These are phyloP conservation scores for Taurulus bubalis DNA, from an alignment of 2,113 vertebrate genomes.

Conservation along the genomic window DNA sequence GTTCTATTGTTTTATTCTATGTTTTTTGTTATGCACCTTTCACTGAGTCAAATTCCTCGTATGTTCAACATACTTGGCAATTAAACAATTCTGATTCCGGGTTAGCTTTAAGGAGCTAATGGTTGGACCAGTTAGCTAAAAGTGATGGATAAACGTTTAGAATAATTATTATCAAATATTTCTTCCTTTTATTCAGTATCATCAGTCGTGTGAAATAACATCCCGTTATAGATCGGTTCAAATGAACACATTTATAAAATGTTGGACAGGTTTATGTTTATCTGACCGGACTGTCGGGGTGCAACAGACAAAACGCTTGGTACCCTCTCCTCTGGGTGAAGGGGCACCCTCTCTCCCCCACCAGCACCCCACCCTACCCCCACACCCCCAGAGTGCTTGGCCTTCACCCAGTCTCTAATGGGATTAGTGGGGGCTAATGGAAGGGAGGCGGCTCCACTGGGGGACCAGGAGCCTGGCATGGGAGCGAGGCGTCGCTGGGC, in stretches of 20 bases:
- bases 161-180: not conserved
- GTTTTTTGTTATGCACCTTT: too few species aligned
- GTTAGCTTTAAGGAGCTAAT: not conserved
- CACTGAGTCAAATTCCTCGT: too few species aligned
- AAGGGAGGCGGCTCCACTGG: conserved; percentile 59
- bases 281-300: not conserved
- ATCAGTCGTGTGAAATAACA: not conserved
- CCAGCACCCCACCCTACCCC: conserved; percentile 5
- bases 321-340: conserved; percentile 2
- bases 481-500: conserved; percentile 69
- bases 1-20: too few species aligned
- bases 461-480: conserved; percentile 72
- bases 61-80: too few species aligned
- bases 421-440: conserved; percentile 76
- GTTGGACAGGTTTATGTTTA: not conserved
- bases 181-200: not conserved
- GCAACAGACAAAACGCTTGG: not conserved
- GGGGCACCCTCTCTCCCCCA: conserved; percentile 2
- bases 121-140: not conserved
- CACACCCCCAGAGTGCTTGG: conserved; percentile 65
- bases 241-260: not conserved
- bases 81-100: too few species aligned
- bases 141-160: not conserved
- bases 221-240: not conserved
- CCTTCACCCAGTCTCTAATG: conserved; percentile 74